Percentiles rank a stretch among this genome's conserved stretches.
Conservation (phyloP, 1,140 invertebrate species). For the Lordiphosa mommai region DNA sequence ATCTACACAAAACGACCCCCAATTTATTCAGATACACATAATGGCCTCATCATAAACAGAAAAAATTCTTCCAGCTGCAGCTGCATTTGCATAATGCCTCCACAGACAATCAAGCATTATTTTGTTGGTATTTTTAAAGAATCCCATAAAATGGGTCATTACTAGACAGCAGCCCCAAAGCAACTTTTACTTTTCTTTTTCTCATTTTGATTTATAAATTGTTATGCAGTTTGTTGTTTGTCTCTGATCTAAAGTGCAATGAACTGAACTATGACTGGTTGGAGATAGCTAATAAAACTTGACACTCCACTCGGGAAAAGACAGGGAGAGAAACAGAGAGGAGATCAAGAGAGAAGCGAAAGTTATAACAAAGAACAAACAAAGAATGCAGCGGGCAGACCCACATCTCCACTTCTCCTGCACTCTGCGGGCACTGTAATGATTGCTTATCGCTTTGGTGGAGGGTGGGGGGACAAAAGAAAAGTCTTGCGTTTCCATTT, state of each 20-base stretch:
- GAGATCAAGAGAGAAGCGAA: slow-evolving; percentile 42
- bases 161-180: not conserved
- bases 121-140: no score
- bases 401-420: not conserved
- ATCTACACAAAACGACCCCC: not conserved
- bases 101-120: not conserved
- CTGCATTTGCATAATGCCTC: slow-evolving; percentile 68
- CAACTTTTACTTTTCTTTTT: slow-evolving; percentile 9
- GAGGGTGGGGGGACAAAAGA: not conserved
- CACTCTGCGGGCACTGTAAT: slow-evolving; percentile 10
- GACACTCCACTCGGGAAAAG: slow-evolving; percentile 41
- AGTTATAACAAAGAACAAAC: slow-evolving; percentile 67
- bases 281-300: slow-evolving; percentile 62
- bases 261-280: slow-evolving; percentile 28
- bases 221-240: slow-evolving; percentile 9
- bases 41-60: slow-evolving; percentile 38
- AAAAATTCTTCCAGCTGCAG: slow-evolving; percentile 34
- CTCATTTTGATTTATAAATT: slow-evolving; percentile 35
- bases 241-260: slow-evolving; percentile 15
- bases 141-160: no score
- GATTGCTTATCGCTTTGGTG: slow-evolving; percentile 30
- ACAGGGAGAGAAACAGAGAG: not conserved
- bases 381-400: slow-evolving; percentile 45
- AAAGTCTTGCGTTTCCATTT: slow-evolving; percentile 18
- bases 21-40: not conserved